These are phyloP conservation scores for Invenusta paracnida DNA, from an alignment of 2,888 invertebrate genomes.

Conservation along the genomic window DNA sequence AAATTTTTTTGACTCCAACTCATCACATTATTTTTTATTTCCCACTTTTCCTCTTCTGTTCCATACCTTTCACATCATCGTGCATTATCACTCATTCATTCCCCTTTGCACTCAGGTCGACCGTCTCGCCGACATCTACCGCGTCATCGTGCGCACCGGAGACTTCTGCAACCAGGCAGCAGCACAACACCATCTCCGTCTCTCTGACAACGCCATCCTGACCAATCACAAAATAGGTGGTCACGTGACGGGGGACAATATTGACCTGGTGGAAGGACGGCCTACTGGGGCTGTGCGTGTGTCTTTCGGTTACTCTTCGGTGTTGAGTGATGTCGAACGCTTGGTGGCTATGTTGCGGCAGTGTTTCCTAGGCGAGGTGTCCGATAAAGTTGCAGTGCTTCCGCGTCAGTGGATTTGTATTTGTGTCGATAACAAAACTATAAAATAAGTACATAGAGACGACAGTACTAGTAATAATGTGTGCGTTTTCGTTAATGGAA, in stretches of 20 bases:
- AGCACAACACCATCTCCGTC: conserved; percentile 74
- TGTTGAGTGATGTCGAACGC: conserved; percentile 69
- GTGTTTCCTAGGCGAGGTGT: conserved; percentile 65
- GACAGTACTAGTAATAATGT: neutral
- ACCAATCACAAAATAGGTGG: conserved; percentile 67
- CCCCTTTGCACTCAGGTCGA: conserved; percentile 77
- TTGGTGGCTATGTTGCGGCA: conserved; percentile 71
- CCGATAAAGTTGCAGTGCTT: neutral
- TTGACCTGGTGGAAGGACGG: conserved; percentile 75
- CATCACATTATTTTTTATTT: too few species aligned
- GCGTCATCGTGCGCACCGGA: conserved; percentile 80
- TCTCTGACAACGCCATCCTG: conserved; percentile 70
- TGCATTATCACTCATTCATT: too few species aligned
- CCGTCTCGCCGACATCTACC: conserved; percentile 79
- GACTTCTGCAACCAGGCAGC: conserved; percentile 95
- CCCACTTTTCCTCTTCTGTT: too few species aligned
- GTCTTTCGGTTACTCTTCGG: conserved; percentile 87
- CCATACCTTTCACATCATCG: too few species aligned
- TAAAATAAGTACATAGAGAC: too few species aligned
- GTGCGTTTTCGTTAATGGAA: neutral
- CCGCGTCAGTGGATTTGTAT: neutral
- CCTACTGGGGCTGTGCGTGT: conserved; percentile 87
- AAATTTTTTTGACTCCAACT: too few species aligned
- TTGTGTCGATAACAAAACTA: too few species aligned
- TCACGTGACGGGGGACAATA: conserved; percentile 79